Evolutionary conservation across 2,113 vertebrate genomes (phyloP).

Genomic region (Misgurnus anguillicaudatus): DNA sequence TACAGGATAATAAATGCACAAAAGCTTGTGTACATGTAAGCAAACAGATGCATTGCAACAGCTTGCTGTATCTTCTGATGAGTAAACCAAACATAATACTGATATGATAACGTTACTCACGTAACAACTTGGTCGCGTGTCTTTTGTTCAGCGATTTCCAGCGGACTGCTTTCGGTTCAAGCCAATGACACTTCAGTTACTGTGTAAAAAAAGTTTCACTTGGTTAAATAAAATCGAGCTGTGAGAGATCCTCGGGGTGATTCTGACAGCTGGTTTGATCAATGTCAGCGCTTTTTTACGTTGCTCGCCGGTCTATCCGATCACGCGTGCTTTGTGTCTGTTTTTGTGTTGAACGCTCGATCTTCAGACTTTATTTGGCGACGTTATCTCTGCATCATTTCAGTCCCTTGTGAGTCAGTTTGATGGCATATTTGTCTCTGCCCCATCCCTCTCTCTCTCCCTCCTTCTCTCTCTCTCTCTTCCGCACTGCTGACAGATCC

Average conservation of each 20-base stretch:
- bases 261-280: slow-evolving; percentile 37
- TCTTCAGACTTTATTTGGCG: slow-evolving; percentile 14
- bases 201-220: slow-evolving; percentile 43
- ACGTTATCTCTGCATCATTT: slow-evolving; percentile 27
- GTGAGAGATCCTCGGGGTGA: slow-evolving; percentile 21
- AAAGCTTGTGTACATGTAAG: too few species aligned
- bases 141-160: slow-evolving; percentile 25
- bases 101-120: slow-evolving; percentile 13
- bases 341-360: not conserved
- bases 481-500: slow-evolving; percentile 46
- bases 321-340: not conserved
- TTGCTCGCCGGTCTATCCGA: not conserved
- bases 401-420: slow-evolving; percentile 30
- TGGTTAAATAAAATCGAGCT: slow-evolving; percentile 6
- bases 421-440: slow-evolving; percentile 20
- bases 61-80: too few species aligned
- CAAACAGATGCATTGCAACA: too few species aligned
- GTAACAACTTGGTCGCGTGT: slow-evolving; percentile 22
- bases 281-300: not conserved
- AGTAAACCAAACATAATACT: not conserved
- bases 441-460: slow-evolving; percentile 23
- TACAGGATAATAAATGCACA: too few species aligned
- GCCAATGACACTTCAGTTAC: not conserved
- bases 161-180: slow-evolving; percentile 10
- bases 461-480: not conserved